Evolutionary conservation across 35 echinoderm and acorn worm genomes (phyloP).

Genomic region (Anneissia japonica): DNA sequence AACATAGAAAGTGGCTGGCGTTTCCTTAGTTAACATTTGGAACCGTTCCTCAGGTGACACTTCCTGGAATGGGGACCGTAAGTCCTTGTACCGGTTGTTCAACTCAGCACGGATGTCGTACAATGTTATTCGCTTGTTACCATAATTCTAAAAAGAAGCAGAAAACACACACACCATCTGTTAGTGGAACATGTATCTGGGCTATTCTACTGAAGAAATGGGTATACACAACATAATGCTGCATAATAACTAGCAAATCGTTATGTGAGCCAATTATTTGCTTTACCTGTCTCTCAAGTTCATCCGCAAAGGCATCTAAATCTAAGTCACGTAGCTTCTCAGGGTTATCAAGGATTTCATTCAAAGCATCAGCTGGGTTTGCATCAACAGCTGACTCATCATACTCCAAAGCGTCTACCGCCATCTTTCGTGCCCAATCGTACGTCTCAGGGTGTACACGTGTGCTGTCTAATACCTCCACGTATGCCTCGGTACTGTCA

Average conservation of each 20-base stretch:
- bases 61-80: conserved; percentile 55
- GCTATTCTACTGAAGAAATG: no score
- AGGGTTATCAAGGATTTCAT: conserved; percentile 97
- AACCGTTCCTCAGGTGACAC: conserved; percentile 68
- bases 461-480: conserved; percentile 89
- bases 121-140: conserved; percentile 89
- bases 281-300: conserved; percentile 84
- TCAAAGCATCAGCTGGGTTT: conserved; percentile 83
- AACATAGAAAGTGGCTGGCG: conserved; percentile 88
- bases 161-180: not conserved
- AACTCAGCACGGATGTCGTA: conserved; percentile 95
- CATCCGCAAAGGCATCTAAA: conserved; percentile 96
- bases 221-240: no score
- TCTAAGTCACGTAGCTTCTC: conserved; percentile 96
- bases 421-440: conserved; percentile 99
- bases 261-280: no score
- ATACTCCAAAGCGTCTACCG: conserved; percentile 94
- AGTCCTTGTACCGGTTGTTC: conserved; percentile 93
- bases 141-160: conserved; percentile 67
- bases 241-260: no score
- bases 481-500: conserved; percentile 81
- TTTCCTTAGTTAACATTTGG: conserved; percentile 85
- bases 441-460: conserved; percentile 98
- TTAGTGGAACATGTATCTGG: no score
- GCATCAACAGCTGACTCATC: conserved; percentile 84